Evolutionary conservation across 2,888 invertebrate species (phyloP).

Genomic region (Limnephilus lunatus): DNA sequence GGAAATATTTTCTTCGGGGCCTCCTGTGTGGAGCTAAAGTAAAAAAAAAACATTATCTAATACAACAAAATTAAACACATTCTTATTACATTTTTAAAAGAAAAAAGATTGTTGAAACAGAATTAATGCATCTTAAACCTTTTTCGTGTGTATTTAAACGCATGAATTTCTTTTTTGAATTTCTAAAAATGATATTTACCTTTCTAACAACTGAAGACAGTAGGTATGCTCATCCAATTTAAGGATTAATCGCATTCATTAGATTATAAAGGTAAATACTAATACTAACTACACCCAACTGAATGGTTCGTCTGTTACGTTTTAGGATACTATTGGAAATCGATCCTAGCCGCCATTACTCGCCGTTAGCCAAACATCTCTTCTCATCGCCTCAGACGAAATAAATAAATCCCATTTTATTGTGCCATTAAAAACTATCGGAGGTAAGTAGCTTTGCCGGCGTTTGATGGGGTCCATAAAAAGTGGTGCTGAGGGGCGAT

Average conservation of each 20-base stretch:
- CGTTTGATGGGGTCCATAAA: conserved; percentile 62
- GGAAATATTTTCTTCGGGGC: too few species aligned
- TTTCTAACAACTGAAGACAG: too few species aligned
- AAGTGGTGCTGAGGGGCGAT: conserved; percentile 34
- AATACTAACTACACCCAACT: neutral
- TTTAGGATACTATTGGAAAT: conserved; percentile 25
- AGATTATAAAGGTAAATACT: neutral
- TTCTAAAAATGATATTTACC: too few species aligned
- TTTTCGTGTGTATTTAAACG: too few species aligned
- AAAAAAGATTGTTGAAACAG: too few species aligned
- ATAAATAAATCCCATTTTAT: conserved; percentile 65
- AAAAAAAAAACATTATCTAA: too few species aligned
- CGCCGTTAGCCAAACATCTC: conserved; percentile 49
- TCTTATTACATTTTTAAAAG: too few species aligned
- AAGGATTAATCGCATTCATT: neutral
- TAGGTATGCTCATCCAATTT: too few species aligned
- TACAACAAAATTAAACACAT: too few species aligned
- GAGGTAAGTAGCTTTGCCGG: conserved; percentile 58
- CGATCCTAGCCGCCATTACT: conserved; percentile 43
- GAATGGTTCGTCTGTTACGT: neutral
- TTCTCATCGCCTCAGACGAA: conserved; percentile 61
- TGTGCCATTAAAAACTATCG: conserved; percentile 62
- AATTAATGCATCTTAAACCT: too few species aligned
- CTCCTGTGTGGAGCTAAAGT: too few species aligned
- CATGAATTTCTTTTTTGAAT: too few species aligned